Evolutionary conservation across 2,113 vertebrate genomes (phyloP).

Genomic region (Strigops habroptila): DNA sequence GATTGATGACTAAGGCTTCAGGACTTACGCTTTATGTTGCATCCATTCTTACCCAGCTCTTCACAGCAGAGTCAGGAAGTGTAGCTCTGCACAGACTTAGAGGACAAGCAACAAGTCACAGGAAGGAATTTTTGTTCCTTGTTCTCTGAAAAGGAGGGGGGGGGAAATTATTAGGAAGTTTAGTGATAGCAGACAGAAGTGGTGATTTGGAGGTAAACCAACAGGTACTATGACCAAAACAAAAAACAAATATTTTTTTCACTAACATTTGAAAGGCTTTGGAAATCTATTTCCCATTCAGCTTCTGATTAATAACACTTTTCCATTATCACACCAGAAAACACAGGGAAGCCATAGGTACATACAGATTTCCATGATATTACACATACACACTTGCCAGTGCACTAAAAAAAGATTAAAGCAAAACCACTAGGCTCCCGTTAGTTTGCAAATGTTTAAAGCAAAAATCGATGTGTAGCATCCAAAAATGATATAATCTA

Average conservation of each 20-base stretch:
- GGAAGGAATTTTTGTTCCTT: not conserved
- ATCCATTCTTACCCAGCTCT: slow-evolving; percentile 23
- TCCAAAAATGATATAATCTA: not conserved
- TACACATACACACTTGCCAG: not conserved
- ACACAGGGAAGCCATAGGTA: not conserved
- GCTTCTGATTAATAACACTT: not conserved
- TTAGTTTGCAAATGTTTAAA: not conserved
- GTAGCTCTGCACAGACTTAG: not conserved
- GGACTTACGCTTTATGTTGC: slow-evolving; percentile 15
- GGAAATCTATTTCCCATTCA: not conserved
- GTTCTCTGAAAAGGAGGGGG: not conserved
- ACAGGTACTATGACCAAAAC: not conserved
- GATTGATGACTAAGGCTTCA: slow-evolving; percentile 26
- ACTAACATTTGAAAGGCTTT: not conserved
- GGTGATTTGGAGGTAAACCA: not conserved
- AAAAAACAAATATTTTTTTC: not conserved
- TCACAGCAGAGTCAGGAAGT: not conserved
- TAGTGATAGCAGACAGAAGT: not conserved
- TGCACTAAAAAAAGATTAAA: not conserved
- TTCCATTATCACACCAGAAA: not conserved
- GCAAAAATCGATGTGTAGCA: not conserved
- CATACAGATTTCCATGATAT: not conserved
- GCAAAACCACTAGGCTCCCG: not conserved
- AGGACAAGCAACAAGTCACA: not conserved
- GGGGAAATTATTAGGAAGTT: not conserved